Conservation (phyloP, 2,888 invertebrate species). For the Tinea semifulvella region DNA sequence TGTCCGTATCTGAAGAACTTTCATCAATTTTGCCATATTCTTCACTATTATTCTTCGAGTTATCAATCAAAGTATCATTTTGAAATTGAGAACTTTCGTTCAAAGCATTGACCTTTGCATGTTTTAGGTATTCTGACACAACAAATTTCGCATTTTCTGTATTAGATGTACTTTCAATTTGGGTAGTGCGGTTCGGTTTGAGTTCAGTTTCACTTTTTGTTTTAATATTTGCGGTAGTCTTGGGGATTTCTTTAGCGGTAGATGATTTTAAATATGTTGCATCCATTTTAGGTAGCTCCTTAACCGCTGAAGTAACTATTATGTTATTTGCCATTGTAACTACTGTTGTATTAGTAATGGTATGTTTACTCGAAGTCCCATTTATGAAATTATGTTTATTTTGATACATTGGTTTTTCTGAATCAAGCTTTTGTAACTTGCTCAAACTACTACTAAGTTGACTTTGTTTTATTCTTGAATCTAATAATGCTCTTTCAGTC, state of each 20-base stretch:
- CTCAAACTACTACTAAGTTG: slow-evolving; percentile 53
- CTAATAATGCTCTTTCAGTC: slow-evolving; percentile 75
- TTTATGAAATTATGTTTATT: slow-evolving; percentile 29
- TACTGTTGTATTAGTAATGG: background rate
- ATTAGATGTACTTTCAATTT: slow-evolving; percentile 29
- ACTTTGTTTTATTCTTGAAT: slow-evolving; percentile 76
- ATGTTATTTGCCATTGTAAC: slow-evolving; percentile 6
- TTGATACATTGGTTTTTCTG: slow-evolving; percentile 11
- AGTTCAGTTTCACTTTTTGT: background rate
- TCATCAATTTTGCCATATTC: slow-evolving; percentile 40
- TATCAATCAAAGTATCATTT: slow-evolving; percentile 37
- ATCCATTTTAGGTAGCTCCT: background rate
- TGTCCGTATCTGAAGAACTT: slow-evolving; percentile 36
- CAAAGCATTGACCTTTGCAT: slow-evolving; percentile 59
- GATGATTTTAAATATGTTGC: background rate
- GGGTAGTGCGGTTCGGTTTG: background rate
- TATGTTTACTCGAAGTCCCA: slow-evolving; percentile 20
- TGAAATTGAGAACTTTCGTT: slow-evolving; percentile 40
- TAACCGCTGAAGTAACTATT: background rate
- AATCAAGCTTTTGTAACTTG: slow-evolving; percentile 45
- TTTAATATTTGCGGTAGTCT: background rate
- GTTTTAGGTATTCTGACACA: slow-evolving; percentile 72
- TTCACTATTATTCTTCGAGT: slow-evolving; percentile 35
- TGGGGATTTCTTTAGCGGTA: background rate
- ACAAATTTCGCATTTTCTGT: slow-evolving; percentile 70